These are phyloP conservation scores for Pyrrhia umbra DNA, from an alignment of 2,888 invertebrate genomes.

Conservation along the genomic window DNA sequence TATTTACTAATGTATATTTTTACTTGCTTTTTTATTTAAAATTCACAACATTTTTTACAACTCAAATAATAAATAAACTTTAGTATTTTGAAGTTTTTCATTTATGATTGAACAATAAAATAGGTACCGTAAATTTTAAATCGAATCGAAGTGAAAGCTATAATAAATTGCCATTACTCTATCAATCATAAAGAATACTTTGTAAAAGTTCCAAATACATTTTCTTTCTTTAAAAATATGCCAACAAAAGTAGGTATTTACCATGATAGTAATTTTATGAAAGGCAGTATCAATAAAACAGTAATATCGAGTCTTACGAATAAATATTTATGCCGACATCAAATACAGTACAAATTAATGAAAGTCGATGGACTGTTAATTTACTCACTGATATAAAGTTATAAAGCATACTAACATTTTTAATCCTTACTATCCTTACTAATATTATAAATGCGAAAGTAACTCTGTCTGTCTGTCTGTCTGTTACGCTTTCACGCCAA, in stretches of 20 bases:
- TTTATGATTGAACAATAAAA: neutral
- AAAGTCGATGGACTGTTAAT: constrained; percentile 30
- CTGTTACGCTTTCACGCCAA: no score
- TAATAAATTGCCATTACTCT: neutral
- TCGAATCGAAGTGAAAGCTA: neutral
- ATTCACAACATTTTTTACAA: neutral
- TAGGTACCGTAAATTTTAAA: neutral
- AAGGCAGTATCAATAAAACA: constrained; percentile 12
- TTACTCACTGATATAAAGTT: constrained; percentile 1
- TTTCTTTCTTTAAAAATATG: neutral
- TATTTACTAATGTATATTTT: no score
- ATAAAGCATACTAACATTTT: no score
- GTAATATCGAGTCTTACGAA: constrained; percentile 10
- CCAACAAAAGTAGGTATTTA: neutral
- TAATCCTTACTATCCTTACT: no score
- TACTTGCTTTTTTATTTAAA: no score
- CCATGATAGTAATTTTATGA: constrained; percentile 13
- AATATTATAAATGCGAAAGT: no score
- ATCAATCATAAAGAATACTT: constrained; percentile 29
- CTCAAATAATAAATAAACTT: no score
- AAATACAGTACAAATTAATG: constrained; percentile 22
- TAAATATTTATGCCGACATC: constrained; percentile 25
- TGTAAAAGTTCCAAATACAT: constrained; percentile 11
- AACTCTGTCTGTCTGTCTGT: no score
- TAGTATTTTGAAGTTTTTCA: no score